These are phyloP conservation scores for Heteromormyrus szaboi DNA, from an alignment of 2,797 vertebrate genomes.

Conservation along the genomic window DNA sequence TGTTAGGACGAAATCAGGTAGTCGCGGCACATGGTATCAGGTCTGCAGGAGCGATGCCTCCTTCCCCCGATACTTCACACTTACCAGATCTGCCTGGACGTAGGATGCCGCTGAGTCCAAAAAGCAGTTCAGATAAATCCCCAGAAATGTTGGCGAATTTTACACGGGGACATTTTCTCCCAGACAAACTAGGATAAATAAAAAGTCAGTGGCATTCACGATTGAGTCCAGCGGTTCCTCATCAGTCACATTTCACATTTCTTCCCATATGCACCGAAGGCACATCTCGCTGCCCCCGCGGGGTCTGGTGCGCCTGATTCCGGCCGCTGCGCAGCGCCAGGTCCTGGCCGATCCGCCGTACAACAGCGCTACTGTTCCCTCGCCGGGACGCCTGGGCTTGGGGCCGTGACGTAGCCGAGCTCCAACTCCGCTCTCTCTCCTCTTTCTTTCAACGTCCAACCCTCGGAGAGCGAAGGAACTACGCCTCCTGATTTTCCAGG, in stretches of 20 bases:
- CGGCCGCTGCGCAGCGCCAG: constrained; percentile 29
- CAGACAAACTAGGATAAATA: neutral
- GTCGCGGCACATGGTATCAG: neutral
- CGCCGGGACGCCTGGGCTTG: constrained; percentile 43
- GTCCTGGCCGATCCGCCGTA: constrained; percentile 41
- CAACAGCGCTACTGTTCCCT: constrained; percentile 39
- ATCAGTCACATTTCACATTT: constrained; percentile 28
- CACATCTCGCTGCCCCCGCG: constrained; percentile 36
- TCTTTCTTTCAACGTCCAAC: neutral
- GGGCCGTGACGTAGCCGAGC: constrained; percentile 41
- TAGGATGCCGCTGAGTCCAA: constrained; percentile 50
- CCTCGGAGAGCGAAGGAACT: neutral
- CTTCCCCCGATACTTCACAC: constrained; percentile 38
- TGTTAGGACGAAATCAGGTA: neutral
- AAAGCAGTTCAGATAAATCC: constrained; percentile 56
- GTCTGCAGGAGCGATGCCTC: neutral
- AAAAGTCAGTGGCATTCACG: constrained; percentile 25
- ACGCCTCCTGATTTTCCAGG: neutral
- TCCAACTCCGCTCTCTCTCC: constrained; percentile 16
- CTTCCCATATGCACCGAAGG: constrained; percentile 30
- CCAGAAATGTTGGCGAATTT: constrained; percentile 30
- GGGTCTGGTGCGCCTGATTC: constrained; percentile 32
- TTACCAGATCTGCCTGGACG: constrained; percentile 69
- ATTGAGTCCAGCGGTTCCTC: constrained; percentile 31
- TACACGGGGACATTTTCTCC: constrained; percentile 41